phyloP scores from a whole-genome alignment of 2,113 vertebrate species.

The Saguinus imperator region DNA sequence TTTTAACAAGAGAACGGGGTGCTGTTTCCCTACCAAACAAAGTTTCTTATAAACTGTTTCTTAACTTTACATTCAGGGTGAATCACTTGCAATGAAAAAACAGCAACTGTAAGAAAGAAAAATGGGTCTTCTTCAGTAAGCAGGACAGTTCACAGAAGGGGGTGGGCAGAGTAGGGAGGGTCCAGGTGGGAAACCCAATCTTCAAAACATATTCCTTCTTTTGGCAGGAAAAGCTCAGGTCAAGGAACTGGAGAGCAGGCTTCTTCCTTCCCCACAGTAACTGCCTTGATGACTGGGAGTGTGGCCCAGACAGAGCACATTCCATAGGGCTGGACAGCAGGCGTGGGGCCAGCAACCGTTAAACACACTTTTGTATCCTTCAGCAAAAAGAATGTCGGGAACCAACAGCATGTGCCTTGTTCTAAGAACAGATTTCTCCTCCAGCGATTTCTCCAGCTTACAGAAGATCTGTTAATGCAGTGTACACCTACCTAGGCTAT shows the following conservation, averaged over 20 bases:
- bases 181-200: neutral
- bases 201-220: neutral
- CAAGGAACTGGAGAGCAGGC: neutral
- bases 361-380: constrained; percentile 70
- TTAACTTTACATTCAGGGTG: neutral
- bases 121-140: neutral
- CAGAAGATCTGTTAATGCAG: neutral
- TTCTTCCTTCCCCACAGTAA: neutral
- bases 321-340: constrained; percentile 63
- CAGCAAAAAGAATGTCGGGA: constrained; percentile 81
- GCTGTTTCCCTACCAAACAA: neutral
- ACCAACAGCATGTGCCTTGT: constrained; percentile 50
- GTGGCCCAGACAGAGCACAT: constrained; percentile 73
- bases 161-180: too few relatives aligned
- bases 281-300: neutral
- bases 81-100: neutral
- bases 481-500: neutral
- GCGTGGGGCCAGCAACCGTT: constrained; percentile 65
- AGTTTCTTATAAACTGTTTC: neutral
- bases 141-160: neutral
- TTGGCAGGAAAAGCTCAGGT: neutral
- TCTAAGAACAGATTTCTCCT: constrained; percentile 52
- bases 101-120: neutral
- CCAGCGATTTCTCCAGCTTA: neutral
- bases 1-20: neutral